Base-by-base conservation (phyloP, 2,113 vertebrate species). In the Pardalotus punctatus region DNA sequence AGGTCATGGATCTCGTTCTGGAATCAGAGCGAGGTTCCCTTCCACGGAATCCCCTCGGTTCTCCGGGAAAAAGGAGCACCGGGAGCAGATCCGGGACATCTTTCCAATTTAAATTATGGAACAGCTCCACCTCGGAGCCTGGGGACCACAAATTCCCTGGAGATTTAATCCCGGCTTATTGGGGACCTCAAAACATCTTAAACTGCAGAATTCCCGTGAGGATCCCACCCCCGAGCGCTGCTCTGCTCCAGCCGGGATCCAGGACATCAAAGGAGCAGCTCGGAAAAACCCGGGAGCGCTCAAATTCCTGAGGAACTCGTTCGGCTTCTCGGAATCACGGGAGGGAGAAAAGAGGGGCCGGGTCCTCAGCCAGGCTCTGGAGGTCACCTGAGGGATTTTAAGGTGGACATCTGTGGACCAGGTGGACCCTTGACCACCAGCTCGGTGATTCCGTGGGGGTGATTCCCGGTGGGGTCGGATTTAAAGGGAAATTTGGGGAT, bases 261-360 rank as follows among this genome's bases (percentile, higher is more conserved):
- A 43, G 88, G 80, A 88, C 90, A 81, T 91, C 88, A 88, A 86
- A 96, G 91, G 21, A 86, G 72, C 65, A 94, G 56, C 40, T 95
- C 29, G 40, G 91, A 80, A 29, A 40, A 73, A 33, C 51, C 76
- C 64, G 43, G 69, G 72, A 89, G 86, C 27, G 1, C 65, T 29
- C 71, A 42, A 66, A 83, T 66, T 90, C 77, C 93, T 57, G 51
- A 86, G 86, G 38, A 94, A 93, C 64, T 42, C 15, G 38, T 77
- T 81, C 0, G 0, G 79, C 15, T 1, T 73, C 58, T 51, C 10
- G 13, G 40, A 66, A 88, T 62, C 8, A 10, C 13, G 25, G 58
- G 38, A 25, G 35, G 35, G 10, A 58, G 24, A 15, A 35, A 70
- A 62, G 33, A 61, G 76, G 40, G 45, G 79, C 66, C 90, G 90